These are phyloP conservation scores for Theonella swinhoei DNA, from an alignment of 37 sponge, comb jelly and placozoan species.

Conservation along the genomic window DNA sequence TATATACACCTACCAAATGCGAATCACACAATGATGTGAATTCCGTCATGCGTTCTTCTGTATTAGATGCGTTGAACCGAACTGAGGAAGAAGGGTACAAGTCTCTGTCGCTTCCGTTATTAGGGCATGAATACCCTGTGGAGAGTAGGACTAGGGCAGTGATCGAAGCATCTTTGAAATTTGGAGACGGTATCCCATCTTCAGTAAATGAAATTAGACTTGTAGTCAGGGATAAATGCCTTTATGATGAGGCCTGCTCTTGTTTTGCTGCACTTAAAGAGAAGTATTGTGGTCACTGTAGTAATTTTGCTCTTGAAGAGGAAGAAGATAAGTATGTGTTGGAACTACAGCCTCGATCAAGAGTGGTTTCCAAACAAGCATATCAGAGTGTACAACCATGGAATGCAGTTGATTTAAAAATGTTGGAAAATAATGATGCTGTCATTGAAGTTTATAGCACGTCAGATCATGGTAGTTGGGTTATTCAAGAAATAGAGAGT, in stretches of 20 bases:
- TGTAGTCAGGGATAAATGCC: neutral
- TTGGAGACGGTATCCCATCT: neutral
- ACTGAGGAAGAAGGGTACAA: constrained; percentile 20
- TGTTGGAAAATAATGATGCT: neutral
- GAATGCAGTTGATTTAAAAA: neutral
- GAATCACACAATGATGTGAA: neutral
- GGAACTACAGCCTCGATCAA: neutral
- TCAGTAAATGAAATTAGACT: no score
- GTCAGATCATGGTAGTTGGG: neutral
- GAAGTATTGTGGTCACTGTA: no score
- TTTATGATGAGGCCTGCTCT: neutral
- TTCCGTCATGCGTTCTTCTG: constrained; percentile 7
- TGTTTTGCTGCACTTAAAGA: neutral
- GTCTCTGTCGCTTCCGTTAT: constrained; percentile 40
- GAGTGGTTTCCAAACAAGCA: neutral
- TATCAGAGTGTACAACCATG: neutral
- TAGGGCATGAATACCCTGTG: constrained; percentile 35
- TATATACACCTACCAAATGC: neutral
- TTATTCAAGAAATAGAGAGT: neutral
- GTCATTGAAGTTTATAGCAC: constrained; percentile 5
- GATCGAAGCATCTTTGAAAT: neutral
- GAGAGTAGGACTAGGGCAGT: constrained; percentile 1
- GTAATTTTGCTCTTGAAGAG: neutral
- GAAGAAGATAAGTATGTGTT: neutral
- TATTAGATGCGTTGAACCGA: constrained; percentile 10